These are phyloP conservation scores for Aleadryas rufinucha DNA, from an alignment of 2,113 vertebrate genomes.

Conservation along the genomic window DNA sequence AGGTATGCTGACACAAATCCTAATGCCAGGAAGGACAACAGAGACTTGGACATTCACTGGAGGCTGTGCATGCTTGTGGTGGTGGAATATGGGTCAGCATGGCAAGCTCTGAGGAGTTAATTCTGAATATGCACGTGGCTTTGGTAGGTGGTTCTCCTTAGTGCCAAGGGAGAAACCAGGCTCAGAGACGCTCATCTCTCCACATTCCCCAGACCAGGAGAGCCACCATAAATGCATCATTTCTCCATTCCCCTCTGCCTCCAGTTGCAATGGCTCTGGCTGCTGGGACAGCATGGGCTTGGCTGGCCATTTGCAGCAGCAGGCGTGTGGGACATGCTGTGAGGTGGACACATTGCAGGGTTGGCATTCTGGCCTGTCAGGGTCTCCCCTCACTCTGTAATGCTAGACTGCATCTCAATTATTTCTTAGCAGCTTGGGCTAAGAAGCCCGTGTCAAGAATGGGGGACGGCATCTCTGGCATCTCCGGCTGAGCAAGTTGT, in stretches of 20 bases:
- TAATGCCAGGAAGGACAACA: background rate
- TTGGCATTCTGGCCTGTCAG: background rate
- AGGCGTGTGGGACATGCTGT: background rate
- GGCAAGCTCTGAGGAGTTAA: background rate
- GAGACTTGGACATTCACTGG: background rate
- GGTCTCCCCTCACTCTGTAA: background rate
- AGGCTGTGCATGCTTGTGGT: background rate
- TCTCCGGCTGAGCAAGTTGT: slow-evolving; percentile 34
- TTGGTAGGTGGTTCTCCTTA: background rate
- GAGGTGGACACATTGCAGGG: background rate
- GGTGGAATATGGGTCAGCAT: background rate
- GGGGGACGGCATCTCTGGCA: slow-evolving; percentile 31
- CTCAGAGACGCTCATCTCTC: rapidly evolving
- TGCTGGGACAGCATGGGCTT: background rate
- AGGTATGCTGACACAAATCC: background rate
- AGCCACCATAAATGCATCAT: background rate
- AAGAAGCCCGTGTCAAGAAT: background rate
- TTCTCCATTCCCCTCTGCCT: background rate
- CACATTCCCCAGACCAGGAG: background rate
- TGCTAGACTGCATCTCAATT: background rate
- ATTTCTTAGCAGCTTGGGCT: background rate
- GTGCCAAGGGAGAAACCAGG: background rate
- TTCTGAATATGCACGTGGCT: background rate
- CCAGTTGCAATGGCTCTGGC: background rate
- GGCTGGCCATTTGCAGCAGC: background rate